Evolutionary conservation across 2,888 invertebrate species (phyloP).

Genomic region (Tachina lurida): DNA sequence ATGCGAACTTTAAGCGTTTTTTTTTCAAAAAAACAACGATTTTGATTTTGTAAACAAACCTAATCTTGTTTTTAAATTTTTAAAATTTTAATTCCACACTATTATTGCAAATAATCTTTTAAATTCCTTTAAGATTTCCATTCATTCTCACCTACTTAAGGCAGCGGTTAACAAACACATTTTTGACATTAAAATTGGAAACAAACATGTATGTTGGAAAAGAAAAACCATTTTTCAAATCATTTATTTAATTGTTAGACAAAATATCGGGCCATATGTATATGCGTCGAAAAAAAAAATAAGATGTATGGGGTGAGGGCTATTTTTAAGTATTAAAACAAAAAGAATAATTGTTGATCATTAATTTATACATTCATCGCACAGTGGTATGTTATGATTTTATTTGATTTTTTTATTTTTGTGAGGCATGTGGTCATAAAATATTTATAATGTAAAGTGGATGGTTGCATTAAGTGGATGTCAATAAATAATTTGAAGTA

Average conservation of each 20-base stretch:
- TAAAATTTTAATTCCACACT: not conserved
- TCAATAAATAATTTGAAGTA: conserved; percentile 67
- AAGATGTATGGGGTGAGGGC: conserved; percentile 12
- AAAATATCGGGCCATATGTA: conserved; percentile 48
- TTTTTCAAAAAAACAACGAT: not conserved
- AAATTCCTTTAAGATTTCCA: conserved; percentile 9
- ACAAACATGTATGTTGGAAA: not conserved
- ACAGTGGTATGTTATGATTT: conserved; percentile 31
- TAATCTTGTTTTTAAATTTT: not conserved
- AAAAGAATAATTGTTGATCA: conserved; percentile 67
- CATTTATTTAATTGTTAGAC: conserved; percentile 64
- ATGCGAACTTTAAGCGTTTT: too few relatives aligned
- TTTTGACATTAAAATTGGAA: conserved; percentile 38
- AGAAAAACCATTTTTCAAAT: conserved; percentile 39
- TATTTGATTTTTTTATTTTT: not conserved
- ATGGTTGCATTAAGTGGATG: conserved; percentile 59
- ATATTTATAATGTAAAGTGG: conserved; percentile 46
- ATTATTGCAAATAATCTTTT: not conserved
- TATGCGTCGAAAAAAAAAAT: not conserved
- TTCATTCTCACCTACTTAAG: conserved; percentile 52
- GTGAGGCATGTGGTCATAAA: conserved; percentile 37
- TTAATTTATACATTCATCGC: conserved; percentile 71
- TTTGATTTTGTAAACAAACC: too few relatives aligned
- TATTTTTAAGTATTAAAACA: conserved; percentile 19
- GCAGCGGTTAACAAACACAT: conserved; percentile 14